Base-by-base conservation (phyloP, 1,140 invertebrate genomes). In the Acyrthosiphon pisum region DNA sequence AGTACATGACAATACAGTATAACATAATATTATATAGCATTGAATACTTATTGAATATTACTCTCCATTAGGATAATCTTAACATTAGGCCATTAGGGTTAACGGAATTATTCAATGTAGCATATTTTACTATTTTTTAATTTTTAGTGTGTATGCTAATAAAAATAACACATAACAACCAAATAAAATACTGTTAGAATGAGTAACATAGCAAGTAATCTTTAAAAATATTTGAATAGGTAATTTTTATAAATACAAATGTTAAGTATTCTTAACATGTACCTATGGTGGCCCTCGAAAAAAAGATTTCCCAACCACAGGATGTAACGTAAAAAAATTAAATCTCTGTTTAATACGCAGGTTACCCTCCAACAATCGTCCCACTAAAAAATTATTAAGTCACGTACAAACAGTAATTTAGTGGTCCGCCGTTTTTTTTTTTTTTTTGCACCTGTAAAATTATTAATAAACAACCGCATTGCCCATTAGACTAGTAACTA, bases 331-430 rank as follows among this genome's bases (percentile, higher is more conserved):
- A 76, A 76, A 68, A 76, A 76, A 76, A 30, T n/a, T 14, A n/a
- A 76, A 76, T 76, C 60, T 68, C 60, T n/a, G n/a, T 76, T n/a
- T n/a, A 76, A 76, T n/a, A 76, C 60, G 30, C 60, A n/a, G 14
- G 60, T 76, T 76, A 76, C n/a, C 60, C 14, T 2, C 30, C 9
- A 76, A 68, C 11, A n/a, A 68, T 68, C 60, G 30, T n/a, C 6
- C 30, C 60, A 76, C 60, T 76, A n/a, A 76, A 76, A 76, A 76
- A 76, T 76, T 76, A n/a, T 76, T 76, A 76, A 30, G 6, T 76
- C 60, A 76, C 60, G 60, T 76, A 76, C n/a, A 76, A 76, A 76
- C 60, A 14, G 60, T 76, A 76, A 76, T 76, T 76, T 76, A 76
- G 60, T 68, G 60, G 60, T n/a, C 30, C 60, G 6, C 14, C 1